Evolutionary conservation across 2,113 vertebrate genomes (phyloP).

Genomic region (Hydropotes inermis): DNA sequence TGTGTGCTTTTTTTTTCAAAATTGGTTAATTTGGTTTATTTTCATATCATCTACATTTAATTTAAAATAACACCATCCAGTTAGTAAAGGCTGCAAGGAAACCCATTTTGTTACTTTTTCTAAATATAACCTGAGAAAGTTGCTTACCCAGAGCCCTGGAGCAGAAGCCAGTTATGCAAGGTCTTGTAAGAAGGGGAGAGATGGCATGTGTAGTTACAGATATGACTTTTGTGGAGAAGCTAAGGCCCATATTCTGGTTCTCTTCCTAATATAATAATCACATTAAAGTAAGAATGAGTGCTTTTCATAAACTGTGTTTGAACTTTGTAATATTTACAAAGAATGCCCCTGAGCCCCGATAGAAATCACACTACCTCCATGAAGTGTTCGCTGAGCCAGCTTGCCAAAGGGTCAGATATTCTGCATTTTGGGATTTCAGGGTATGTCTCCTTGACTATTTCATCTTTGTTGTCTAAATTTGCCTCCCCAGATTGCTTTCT

Average conservation of each 20-base stretch:
- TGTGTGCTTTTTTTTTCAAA: neutral
- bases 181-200: slow-evolving; percentile 2
- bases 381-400: neutral
- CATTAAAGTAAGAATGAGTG: neutral
- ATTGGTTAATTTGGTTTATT: neutral
- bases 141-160: slow-evolving; percentile 53
- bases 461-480: neutral
- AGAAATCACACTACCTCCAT: neutral
- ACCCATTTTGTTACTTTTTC: slow-evolving; percentile 57
- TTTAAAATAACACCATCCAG: slow-evolving; percentile 47
- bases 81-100: slow-evolving; percentile 43
- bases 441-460: fast-evolving
- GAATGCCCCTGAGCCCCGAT: neutral
- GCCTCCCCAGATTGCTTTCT: neutral
- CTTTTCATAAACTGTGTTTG: neutral
- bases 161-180: neutral
- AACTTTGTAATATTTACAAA: neutral
- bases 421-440: fast-evolving
- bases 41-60: slow-evolving; percentile 33
- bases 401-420: neutral
- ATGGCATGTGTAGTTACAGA: neutral
- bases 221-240: neutral
- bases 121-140: slow-evolving; percentile 58
- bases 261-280: neutral
- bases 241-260: neutral